A percentile compares a stretch with the other conserved stretches of the same genome.
Evolutionary conservation across 2,113 vertebrate genomes (phyloP).

Genomic region (Scolopax mira): DNA sequence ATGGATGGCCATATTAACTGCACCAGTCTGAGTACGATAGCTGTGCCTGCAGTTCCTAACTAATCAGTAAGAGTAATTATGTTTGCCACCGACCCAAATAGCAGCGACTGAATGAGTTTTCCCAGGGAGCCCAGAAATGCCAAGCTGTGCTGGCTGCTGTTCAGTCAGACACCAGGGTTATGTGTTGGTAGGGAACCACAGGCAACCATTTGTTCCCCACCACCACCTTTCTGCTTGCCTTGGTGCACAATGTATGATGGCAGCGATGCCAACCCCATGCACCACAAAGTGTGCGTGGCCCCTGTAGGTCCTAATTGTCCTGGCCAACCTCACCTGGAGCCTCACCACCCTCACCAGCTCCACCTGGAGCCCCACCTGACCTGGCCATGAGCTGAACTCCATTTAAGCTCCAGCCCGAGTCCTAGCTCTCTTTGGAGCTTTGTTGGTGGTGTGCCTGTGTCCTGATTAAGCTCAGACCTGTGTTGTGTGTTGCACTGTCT

Average conservation of each 20-base stretch:
- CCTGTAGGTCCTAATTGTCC: no score
- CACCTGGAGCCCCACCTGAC: neutral
- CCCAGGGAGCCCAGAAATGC: neutral
- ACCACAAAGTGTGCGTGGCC: no score
- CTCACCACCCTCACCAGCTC: neutral
- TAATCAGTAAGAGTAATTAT: neutral
- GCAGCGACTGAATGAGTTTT: neutral
- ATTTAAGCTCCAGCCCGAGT: neutral
- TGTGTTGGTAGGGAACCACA: fast-evolving
- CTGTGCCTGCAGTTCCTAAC: neutral
- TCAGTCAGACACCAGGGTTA: no score
- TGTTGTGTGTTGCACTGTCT: fast-evolving
- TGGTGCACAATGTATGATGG: no score
- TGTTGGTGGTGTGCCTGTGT: fast-evolving
- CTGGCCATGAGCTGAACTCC: neutral
- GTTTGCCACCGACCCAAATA: neutral
- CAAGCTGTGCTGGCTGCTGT: neutral
- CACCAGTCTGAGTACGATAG: neutral
- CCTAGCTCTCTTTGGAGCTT: fast-evolving
- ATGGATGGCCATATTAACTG: neutral
- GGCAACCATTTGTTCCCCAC: neutral
- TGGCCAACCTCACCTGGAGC: neutral
- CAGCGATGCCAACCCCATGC: neutral
- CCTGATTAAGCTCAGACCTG: fast-evolving
- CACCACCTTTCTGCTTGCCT: no score